Conservation (phyloP, 1,140 invertebrate genomes). For the Pachypeltis micranthus region DNA sequence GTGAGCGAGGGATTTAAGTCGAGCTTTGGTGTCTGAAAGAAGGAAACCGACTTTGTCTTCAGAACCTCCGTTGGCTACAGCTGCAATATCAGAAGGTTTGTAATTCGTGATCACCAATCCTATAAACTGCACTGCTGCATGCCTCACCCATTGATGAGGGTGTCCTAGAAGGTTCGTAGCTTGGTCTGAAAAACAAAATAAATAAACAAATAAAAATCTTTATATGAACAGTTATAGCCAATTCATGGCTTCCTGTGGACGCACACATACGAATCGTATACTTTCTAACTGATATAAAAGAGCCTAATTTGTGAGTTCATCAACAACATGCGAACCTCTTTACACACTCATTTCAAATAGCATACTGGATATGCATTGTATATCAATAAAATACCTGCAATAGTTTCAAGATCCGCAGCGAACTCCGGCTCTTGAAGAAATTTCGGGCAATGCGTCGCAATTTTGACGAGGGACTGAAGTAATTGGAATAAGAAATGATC, state of each 20-base stretch:
- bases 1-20: slow-evolving; percentile 24
- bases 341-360: too few relatives aligned
- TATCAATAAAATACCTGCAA: too few relatives aligned
- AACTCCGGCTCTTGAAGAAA: slow-evolving; percentile 41
- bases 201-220: slow-evolving; percentile 9
- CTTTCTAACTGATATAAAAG: too few relatives aligned
- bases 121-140: slow-evolving; percentile 59
- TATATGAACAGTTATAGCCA: too few relatives aligned
- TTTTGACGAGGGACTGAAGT: slow-evolving; percentile 49
- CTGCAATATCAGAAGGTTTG: slow-evolving; percentile 45
- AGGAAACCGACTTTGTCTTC: slow-evolving; percentile 16
- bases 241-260: too few relatives aligned
- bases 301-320: too few relatives aligned
- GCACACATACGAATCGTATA: too few relatives aligned
- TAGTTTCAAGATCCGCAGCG: slow-evolving; percentile 33
- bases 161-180: slow-evolving; percentile 42
- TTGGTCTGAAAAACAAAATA: slow-evolving; percentile 33
- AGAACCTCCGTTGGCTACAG: slow-evolving; percentile 10
- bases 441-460: slow-evolving; percentile 40
- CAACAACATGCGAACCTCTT: too few relatives aligned
- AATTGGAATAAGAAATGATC: slow-evolving; percentile 62
- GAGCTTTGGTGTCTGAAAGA: slow-evolving; percentile 15
- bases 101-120: slow-evolving; percentile 53
- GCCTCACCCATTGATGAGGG: slow-evolving; percentile 60
- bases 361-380: too few relatives aligned